Evolutionary conservation across 2,888 invertebrate species (phyloP), one percentile per base, ranked within the genome.

Genomic region (Ceratothoa steindachneri): DNA sequence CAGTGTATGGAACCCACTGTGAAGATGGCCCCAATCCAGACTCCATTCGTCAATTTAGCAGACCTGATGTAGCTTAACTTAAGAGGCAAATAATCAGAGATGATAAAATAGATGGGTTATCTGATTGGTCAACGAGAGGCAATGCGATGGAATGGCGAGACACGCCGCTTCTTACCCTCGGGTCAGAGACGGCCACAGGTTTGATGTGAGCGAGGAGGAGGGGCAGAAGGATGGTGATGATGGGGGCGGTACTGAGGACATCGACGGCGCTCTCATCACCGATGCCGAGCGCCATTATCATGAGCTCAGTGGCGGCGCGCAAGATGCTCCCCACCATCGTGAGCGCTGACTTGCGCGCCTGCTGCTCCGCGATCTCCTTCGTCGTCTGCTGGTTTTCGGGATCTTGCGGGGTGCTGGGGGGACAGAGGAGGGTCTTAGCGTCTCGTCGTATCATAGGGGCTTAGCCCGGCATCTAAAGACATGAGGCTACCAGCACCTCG

Each of bases 121-220:
- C n/a, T n/a, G n/a, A n/a, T n/a, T n/a, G n/a, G n/a, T n/a, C n/a
- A n/a, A n/a, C n/a, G n/a, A n/a, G n/a, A n/a, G n/a, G n/a, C n/a
- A n/a, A n/a, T n/a, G n/a, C n/a, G n/a, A n/a, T n/a, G n/a, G n/a
- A n/a, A n/a, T n/a, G n/a, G n/a, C n/a, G n/a, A n/a, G n/a, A n/a
- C n/a, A n/a, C n/a, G n/a, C n/a, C n/a, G n/a, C 15, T 41, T 9
- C 84, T 85, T 83, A 92, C 93, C 87, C 91, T 89, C 0, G 95
- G 91, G 85, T 96, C 95, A 71, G 90, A 91, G 12, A 89, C 88
- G 7, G 89, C 90, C 52, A 93, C 87, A 22, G 93, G 92, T 80
- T 91, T 90, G 69, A 96, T 89, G 82, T 94, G 93, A 5, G 95
- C 93, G 82, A 95, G 87, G 19, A 93, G 89, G 77, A 93, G 87